phyloP scores from a whole-genome alignment of 2,888 invertebrate genomes.

The Diachrysia chrysitis region DNA sequence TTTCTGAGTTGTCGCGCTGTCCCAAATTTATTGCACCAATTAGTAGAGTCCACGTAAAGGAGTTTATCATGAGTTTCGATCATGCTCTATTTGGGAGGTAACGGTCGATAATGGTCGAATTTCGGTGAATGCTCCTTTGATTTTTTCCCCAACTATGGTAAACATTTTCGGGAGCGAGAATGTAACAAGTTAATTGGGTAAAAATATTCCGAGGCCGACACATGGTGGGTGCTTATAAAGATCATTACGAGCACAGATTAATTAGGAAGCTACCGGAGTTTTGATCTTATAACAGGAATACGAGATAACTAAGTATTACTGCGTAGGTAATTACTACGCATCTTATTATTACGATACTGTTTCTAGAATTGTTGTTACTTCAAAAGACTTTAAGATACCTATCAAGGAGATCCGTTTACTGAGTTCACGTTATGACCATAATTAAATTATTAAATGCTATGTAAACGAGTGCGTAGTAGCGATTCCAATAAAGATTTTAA shows the following conservation, averaged over 20 bases:
- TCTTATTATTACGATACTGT: slow-evolving; percentile 54
- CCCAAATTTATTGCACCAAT: slow-evolving; percentile 88
- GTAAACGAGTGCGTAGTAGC: slow-evolving; percentile 22
- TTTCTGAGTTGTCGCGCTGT: slow-evolving; percentile 78
- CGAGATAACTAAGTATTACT: slow-evolving; percentile 65
- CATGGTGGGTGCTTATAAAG: slow-evolving; percentile 75
- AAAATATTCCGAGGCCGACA: slow-evolving; percentile 80
- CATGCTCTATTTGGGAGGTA: slow-evolving; percentile 88
- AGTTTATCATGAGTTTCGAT: slow-evolving; percentile 81
- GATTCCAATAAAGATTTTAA: slow-evolving; percentile 30
- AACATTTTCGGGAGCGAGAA: slow-evolving; percentile 87
- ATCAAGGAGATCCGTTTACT: slow-evolving; percentile 26
- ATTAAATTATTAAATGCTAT: slow-evolving; percentile 31
- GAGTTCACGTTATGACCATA: slow-evolving; percentile 16
- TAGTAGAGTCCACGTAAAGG: slow-evolving; percentile 85
- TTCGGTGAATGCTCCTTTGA: slow-evolving; percentile 81
- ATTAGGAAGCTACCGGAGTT: slow-evolving; percentile 76
- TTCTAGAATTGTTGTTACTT: slow-evolving; percentile 54
- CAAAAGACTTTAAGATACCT: slow-evolving; percentile 42
- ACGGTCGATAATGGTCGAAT: slow-evolving; percentile 84
- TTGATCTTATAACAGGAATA: slow-evolving; percentile 69
- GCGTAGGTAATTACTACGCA: slow-evolving; percentile 60
- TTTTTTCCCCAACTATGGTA: slow-evolving; percentile 73
- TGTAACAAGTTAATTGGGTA: slow-evolving; percentile 88
- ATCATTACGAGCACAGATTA: slow-evolving; percentile 79